phyloP scores from a whole-genome alignment of 1,140 invertebrate genomes.

The Drosophila subpulchrella region DNA sequence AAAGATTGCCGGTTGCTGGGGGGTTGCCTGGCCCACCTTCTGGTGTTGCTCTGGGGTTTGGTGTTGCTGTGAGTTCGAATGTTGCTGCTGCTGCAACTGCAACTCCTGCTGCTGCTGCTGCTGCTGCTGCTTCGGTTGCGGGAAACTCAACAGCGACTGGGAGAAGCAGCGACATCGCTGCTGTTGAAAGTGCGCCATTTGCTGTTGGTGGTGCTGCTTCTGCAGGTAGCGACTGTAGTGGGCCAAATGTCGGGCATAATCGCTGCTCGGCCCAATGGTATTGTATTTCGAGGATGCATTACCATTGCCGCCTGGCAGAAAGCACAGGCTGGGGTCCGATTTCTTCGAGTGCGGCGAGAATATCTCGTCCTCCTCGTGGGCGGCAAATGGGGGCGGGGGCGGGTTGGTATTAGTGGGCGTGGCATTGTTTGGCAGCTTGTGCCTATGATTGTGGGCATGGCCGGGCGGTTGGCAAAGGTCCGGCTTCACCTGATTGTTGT shows the following conservation, averaged over 20 bases:
- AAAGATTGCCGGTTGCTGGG: constrained; percentile 55
- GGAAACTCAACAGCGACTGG: constrained; percentile 78
- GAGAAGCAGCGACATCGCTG: constrained; percentile 79
- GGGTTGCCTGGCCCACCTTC: neutral
- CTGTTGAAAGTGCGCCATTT: constrained; percentile 72
- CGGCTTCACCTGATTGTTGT: constrained; percentile 53
- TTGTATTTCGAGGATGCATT: constrained; percentile 70
- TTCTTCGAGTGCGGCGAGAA: constrained; percentile 75
- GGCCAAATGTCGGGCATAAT: constrained; percentile 75
- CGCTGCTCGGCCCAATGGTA: constrained; percentile 81
- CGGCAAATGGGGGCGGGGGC: constrained; percentile 59
- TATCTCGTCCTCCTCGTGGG: constrained; percentile 73
- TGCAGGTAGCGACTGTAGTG: constrained; percentile 75
- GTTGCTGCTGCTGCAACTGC: constrained; percentile 19
- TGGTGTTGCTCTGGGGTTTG: constrained; percentile 1
- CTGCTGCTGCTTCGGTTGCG: constrained; percentile 48
- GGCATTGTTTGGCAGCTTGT: constrained; percentile 28
- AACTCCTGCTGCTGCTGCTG: constrained; percentile 20
- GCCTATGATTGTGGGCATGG: constrained; percentile 37
- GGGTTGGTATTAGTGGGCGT: constrained; percentile 17
- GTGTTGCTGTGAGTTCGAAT: constrained; percentile 14
- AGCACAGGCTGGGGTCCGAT: constrained; percentile 76
- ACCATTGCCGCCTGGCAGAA: constrained; percentile 47
- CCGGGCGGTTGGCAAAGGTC: constrained; percentile 70
- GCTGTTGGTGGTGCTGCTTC: constrained; percentile 76